Percentiles rank a stretch among this genome's conserved stretches.
Evolutionary conservation across 2,797 vertebrate genomes (phyloP).

Genomic region (Melanitta fusca): DNA sequence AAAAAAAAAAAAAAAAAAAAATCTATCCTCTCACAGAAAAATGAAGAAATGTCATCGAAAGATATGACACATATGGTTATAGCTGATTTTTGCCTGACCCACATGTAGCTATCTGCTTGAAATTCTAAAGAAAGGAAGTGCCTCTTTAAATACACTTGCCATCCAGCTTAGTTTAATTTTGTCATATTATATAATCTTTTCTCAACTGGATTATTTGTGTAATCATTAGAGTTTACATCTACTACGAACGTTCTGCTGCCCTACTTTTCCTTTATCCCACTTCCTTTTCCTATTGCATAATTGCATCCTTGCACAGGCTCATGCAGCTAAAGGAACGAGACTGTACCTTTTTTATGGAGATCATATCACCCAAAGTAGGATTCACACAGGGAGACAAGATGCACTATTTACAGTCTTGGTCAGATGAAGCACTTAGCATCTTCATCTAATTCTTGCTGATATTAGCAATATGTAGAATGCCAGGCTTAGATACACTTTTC

Average conservation of each 20-base stretch:
- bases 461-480: background rate
- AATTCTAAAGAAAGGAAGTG: background rate
- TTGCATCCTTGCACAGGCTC: background rate
- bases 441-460: background rate
- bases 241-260: background rate
- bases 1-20: background rate
- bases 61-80: background rate
- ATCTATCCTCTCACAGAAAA: background rate
- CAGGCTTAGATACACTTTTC: background rate
- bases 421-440: background rate
- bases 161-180: background rate
- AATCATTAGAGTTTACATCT: background rate
- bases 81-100: background rate
- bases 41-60: background rate
- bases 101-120: background rate
- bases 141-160: background rate
- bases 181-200: background rate
- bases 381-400: background rate
- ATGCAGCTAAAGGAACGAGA: background rate
- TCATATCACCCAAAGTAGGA: background rate
- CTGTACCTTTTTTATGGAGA: background rate
- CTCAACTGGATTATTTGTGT: conserved; percentile 12
- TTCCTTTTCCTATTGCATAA: background rate
- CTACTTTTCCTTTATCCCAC: background rate
- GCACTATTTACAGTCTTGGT: background rate